Evolutionary conservation across 2,797 vertebrate species (phyloP).

Genomic region (Aulostomus chinensis): DNA sequence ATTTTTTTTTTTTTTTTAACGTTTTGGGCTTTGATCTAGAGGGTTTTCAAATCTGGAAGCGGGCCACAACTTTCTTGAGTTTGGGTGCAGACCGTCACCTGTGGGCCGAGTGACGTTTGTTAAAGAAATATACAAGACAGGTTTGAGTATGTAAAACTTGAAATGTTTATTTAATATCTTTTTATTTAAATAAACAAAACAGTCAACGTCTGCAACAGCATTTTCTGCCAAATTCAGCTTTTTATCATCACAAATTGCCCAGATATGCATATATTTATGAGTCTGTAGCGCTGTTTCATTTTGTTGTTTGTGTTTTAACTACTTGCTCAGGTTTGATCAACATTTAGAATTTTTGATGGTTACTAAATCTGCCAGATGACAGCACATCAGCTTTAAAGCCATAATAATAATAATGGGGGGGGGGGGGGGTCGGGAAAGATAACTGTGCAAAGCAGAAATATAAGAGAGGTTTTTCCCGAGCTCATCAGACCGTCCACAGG

Average conservation of each 20-base stretch:
- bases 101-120: no score
- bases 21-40: no score
- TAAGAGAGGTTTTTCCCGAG: no score
- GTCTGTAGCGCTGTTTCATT: constrained; percentile 3
- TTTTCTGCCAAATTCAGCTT: constrained; percentile 31
- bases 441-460: not conserved
- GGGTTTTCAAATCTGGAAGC: no score
- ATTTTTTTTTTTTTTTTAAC: no score
- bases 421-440: no score
- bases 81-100: no score
- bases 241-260: constrained; percentile 26
- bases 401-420: not conserved
- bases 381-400: not conserved
- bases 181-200: constrained; percentile 83
- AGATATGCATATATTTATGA: not conserved
- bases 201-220: constrained; percentile 32
- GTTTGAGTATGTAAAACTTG: constrained; percentile 37
- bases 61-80: no score
- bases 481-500: not conserved
- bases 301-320: constrained; percentile 9
- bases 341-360: not conserved
- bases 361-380: not conserved
- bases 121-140: constrained; percentile 1
- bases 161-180: constrained; percentile 76
- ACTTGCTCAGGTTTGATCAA: constrained; percentile 13